Evolutionary conservation across 2,113 vertebrate species (phyloP).

Genomic region (Rhinolophus sinicus): DNA sequence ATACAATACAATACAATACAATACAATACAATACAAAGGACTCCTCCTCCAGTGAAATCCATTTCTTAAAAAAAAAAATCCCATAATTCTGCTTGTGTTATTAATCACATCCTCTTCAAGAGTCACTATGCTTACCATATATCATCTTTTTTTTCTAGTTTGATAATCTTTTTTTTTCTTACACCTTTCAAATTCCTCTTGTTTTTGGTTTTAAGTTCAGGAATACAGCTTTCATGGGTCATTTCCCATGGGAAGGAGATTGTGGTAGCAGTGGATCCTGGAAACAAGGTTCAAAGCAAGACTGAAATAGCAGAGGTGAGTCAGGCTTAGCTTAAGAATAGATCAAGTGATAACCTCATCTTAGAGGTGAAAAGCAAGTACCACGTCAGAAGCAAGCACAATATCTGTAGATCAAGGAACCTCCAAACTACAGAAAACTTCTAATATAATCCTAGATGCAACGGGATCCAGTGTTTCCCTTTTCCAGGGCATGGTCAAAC

Average conservation of each 20-base stretch:
- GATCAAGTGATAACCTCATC: not conserved
- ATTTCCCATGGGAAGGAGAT: not conserved
- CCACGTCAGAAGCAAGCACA: not conserved
- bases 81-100: not conserved
- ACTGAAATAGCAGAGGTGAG: not conserved
- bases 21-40: not conserved
- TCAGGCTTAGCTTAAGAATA: not conserved
- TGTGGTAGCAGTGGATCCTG: not conserved
- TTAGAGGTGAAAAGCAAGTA: not conserved
- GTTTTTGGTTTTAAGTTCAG: constrained; percentile 19
- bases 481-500: not conserved
- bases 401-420: not conserved
- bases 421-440: not conserved
- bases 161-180: not conserved
- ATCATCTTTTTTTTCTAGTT: not conserved
- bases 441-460: not conserved
- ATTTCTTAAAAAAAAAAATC: not conserved
- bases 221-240: not conserved
- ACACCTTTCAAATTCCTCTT: not conserved
- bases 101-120: not conserved
- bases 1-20: not conserved
- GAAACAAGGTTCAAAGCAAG: not conserved
- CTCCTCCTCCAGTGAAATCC: not conserved
- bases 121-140: not conserved
- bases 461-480: not conserved